Evolutionary conservation across 1,140 invertebrate species (phyloP).

Genomic region (Drosophila pseudoobscura): DNA sequence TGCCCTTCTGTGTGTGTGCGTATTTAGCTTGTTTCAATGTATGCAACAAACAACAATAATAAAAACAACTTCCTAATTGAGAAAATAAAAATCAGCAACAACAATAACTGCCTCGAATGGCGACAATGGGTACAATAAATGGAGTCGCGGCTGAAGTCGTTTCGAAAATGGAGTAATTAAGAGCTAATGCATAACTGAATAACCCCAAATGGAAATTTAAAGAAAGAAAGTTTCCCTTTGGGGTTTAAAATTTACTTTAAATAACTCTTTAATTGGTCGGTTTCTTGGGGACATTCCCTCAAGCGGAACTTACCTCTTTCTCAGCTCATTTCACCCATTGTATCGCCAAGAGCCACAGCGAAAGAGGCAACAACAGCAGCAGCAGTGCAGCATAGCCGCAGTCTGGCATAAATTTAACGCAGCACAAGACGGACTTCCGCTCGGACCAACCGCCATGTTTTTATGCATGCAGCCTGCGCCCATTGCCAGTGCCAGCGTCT

Average conservation of each 20-base stretch:
- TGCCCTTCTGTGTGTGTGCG: slow-evolving; percentile 26
- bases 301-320: not conserved
- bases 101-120: slow-evolving; percentile 19
- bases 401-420: slow-evolving; percentile 74
- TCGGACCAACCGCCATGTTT: slow-evolving; percentile 72
- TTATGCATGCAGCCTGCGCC: slow-evolving; percentile 49
- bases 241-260: too few species aligned
- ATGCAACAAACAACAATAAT: slow-evolving; percentile 49
- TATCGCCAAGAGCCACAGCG: not conserved
- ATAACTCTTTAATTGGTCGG: too few species aligned
- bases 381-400: slow-evolving; percentile 30
- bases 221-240: too few species aligned
- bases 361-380: not conserved
- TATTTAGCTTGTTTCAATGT: slow-evolving; percentile 66
- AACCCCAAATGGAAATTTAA: too few species aligned
- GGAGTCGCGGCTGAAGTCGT: too few species aligned
- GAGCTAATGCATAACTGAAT: too few species aligned
- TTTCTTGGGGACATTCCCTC: too few species aligned
- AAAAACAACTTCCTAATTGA: slow-evolving; percentile 78
- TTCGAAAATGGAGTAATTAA: too few species aligned
- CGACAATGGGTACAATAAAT: slow-evolving; percentile 22
- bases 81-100: slow-evolving; percentile 75
- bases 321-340: slow-evolving; percentile 42
- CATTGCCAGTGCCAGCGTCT: slow-evolving; percentile 7
- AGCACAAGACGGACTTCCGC: slow-evolving; percentile 74